Evolutionary conservation across 2,113 vertebrate species (phyloP), one percentile per base, ranked within the genome.

Genomic region (Thamnaconus septentrionalis): DNA sequence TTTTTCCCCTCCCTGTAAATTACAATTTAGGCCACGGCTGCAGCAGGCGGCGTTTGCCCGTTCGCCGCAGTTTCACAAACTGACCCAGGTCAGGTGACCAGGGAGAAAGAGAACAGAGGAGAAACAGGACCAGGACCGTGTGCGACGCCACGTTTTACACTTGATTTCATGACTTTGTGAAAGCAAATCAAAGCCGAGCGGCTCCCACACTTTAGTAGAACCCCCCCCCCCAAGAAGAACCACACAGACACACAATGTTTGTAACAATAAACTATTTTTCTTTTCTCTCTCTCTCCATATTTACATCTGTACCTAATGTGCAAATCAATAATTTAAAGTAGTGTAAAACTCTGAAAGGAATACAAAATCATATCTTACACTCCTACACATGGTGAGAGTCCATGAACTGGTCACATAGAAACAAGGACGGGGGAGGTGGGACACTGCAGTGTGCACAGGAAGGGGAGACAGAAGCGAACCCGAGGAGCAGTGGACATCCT

Each of bases 241-340:
- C 92, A 87, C 78, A 80, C 79, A 91, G 84, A 93, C 91, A 94
- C 84, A 88, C 60, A 69, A 79, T 73, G 78, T 88, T 86, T 91
- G 91, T 92, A 94, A 92, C 89, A 93, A 94, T 91, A 93, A 86
- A 93, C 86, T 89, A 89, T 90, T 88, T 86, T 88, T 88, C 86
- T 87, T 86, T 6, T 12, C 10, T 31, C 18, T 31, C 18, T 31
- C 18, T 31, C 10, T 5, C 85, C 80, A 87, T 90, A 92, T 86
- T 91, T 88, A 93, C 88, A 92, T 87, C 78, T 89, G 88, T 91
- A 91, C 87, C 73, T 82, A 90, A 91, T 92, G 92, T 93, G 92
- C 91, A 94, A 94, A 95, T 91, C 87, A 93, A 92, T 91, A 89
- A 90, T 88, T 90, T 86, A 77, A 90, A 87, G 74, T 90, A 90